Evolutionary conservation across 1,140 invertebrate genomes (phyloP), one percentile per base, ranked within the genome.

Genomic region (Tenebrio molitor): DNA sequence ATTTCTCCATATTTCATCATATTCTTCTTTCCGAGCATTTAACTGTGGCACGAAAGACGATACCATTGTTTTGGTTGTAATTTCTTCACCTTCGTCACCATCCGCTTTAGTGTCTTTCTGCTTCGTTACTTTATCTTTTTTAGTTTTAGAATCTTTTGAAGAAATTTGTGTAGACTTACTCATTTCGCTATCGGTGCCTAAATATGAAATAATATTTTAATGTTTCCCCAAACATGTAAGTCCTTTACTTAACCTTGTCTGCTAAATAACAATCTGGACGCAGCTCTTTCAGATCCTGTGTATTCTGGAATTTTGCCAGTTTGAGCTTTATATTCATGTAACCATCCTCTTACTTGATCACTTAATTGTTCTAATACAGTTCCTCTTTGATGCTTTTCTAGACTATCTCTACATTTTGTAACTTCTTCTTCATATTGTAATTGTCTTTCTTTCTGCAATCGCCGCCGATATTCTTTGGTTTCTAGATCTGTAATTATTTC

Each of bases 291-390:
- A 65, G 92, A 93, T n/a, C 93, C 91, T 1, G 96, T 95, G 77
- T 95, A 91, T 76, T 97, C 94, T 0, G 96, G 95, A 81, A 97
- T 91, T 84, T 94, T 95, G 17, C 93, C 94, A 15, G 93, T 94
- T 72, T 91, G 89, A 50, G 91, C 87, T 78, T 91, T 92, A 77
- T 90, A 93, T 39, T 91, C 89, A 71, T 90, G 88, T 6, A 96
- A 91, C 95, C 95, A 97, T 72, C 90, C 89, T 74, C 95, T 85
- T 23, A 97, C 89, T 85, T 97, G 93, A 78, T 91, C 91, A 44
- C 91, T 89, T 25, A 97, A 92, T 77, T 94, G 93, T 76, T 95
- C 91, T 83, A 92, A 88, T 80, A 94, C 90, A 78, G 88, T 85
- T 53, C 86, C 85, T 71, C 88, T 88, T 76, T 90, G 87, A 70